Base-by-base conservation (phyloP, 2,797 vertebrate species). In the Lepilemur septentrionalis region DNA sequence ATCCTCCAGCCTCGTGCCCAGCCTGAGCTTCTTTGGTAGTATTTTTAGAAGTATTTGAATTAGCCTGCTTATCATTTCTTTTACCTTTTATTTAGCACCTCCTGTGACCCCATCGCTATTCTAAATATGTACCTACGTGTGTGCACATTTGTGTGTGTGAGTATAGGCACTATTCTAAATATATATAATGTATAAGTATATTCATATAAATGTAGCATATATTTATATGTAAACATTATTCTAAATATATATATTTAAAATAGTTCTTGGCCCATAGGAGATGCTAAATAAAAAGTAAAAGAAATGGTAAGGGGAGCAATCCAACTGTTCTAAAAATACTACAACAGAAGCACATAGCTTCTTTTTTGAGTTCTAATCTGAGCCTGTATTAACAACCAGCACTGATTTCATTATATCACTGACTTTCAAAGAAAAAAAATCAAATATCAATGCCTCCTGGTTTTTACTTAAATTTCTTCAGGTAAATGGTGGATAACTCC, bases 391-490 rank as follows among this genome's bases (percentile, higher is more conserved):
- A 89, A 89, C 41, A 89, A 46, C 5, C 22, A 61, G 17, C 6
- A 61, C 4, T 91, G 20, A 84, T 73, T 35, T 67, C 52, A 82
- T 35, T 79, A 18, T 59, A 73, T 69, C 30, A 76, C 1, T 52
- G 55, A 88, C 43, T 95, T 59, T 95, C 41, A 59, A 59, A 72
- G 14, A 11, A 41, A 70, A 93, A 65, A 82, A 48, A 90, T 55
- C 57, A 78, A 78, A 14, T 48, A 89, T n/a, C 41, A 91, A 0
- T 63, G 41, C 48, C 57, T 59, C 23, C 32, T 92, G 46, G 43
- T 13, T 92, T 90, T 72, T 70, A 96, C 52, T 94, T 61, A 91
- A 73, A 86, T 41, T 76, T 86, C 59, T 72, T 88, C 28, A 43
- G 32, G 72, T 67, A 86, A 91, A 55, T 50, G 38, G 91, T 15